Evolutionary conservation across 2,888 invertebrate genomes (phyloP), one percentile per base, ranked within the genome.

Genomic region (Drosophila neutralis): DNA sequence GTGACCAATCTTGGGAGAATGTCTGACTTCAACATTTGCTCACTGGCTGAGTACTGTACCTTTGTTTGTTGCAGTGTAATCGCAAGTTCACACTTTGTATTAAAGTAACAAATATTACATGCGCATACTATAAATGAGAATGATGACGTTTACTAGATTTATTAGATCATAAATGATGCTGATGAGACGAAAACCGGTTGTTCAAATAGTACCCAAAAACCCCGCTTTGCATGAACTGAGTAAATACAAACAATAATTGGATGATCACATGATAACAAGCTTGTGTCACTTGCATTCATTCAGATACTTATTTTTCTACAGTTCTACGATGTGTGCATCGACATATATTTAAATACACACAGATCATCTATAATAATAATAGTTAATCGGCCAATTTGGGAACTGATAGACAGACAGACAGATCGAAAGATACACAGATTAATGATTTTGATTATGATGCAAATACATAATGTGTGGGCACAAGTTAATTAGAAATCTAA

Each of bases 141-240:
- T 24, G 11, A 18, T 65, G 52, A 67, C 49, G 42, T 61, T 59
- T 38, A 35, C 51, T 33, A 33, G 33, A 33, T 33, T 33, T 33
- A 33, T 33, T 33, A 33, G 33, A 33, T 31, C 63, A 54, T 61
- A 38, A 67, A 24, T 40, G 29, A 45, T 53, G 36, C 63, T 67
- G 60, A 78, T 68, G 36, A 51, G 38, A 45, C 27, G n/a, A 48
- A 61, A 78, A 69, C 78, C 52, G 71, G 69, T 63, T 66, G 13
- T 5, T 24, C 13, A 36, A 40, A 57, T 49, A 52, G 6, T 29
- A 2, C 11, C 13, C 38, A 21, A 31, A n/a, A 42, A 35, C 27
- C 33, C 49, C 10, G 38, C 21, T 35, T 56, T 59, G 48, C 45
- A 56, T 49, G 2, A 61, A 54, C 18, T n/a, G 38, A n/a, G 18